Percentiles rank a stretch among this genome's conserved stretches.
Conservation (phyloP, 2,797 vertebrate species). For the Oreochromis mossambicus region DNA sequence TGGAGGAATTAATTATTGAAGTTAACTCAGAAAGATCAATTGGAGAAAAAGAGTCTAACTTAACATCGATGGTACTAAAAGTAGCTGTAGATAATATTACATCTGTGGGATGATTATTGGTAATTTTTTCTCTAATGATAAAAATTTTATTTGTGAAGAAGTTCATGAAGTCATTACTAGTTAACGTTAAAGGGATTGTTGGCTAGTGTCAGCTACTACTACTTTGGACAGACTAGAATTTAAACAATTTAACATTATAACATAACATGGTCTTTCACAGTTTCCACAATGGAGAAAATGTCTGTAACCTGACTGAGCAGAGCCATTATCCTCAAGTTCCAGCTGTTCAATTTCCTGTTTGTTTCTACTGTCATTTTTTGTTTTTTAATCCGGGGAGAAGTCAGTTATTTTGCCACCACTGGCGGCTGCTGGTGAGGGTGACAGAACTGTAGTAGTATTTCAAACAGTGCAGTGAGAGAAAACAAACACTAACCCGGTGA, state of each 20-base stretch:
- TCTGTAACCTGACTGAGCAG: neutral
- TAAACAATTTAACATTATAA: neutral
- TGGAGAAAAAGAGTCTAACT: too few species aligned
- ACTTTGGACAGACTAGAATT: neutral
- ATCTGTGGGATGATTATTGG: too few species aligned
- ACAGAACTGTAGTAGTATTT: neutral
- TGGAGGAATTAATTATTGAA: too few species aligned
- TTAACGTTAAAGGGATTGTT: too few species aligned
- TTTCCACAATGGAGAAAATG: neutral
- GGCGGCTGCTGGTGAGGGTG: neutral
- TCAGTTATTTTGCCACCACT: neutral
- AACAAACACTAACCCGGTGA: neutral
- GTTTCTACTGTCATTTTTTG: neutral
- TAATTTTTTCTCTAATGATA: too few species aligned
- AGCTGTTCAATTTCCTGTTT: neutral
- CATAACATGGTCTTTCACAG: neutral
- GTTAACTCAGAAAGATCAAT: too few species aligned
- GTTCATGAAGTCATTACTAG: too few species aligned
- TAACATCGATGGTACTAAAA: too few species aligned
- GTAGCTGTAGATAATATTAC: too few species aligned
- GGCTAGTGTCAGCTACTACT: neutral
- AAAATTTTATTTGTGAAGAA: too few species aligned
- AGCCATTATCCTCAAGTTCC: neutral
- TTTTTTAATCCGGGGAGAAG: neutral
- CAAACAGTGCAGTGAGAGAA: neutral